These are phyloP conservation scores for Sebastes matsubarae DNA, from an alignment of 2,797 vertebrate genomes.

Conservation along the genomic window DNA sequence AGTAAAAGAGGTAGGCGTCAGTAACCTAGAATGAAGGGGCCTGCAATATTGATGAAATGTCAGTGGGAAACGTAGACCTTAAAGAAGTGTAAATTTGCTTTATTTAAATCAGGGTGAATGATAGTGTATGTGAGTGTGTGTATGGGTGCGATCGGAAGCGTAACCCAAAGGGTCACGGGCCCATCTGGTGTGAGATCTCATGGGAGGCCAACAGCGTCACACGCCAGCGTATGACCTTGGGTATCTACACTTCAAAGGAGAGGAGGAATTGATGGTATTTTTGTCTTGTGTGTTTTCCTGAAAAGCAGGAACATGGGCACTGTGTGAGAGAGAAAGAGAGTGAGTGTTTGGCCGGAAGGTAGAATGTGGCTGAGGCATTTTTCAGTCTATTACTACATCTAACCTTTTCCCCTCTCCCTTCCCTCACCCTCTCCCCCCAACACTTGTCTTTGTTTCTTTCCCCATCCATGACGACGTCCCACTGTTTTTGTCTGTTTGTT, in stretches of 20 bases:
- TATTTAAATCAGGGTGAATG: slow-evolving; percentile 33
- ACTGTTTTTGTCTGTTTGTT: slow-evolving; percentile 48
- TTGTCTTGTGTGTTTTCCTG: not conserved
- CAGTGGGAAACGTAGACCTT: not conserved
- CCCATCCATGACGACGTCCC: slow-evolving; percentile 37
- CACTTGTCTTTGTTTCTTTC: slow-evolving; percentile 38
- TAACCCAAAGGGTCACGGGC: slow-evolving; percentile 33
- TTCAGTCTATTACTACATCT: slow-evolving; percentile 16
- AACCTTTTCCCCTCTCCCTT: slow-evolving; percentile 12
- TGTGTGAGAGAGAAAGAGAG: not conserved
- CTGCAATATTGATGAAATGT: slow-evolving; percentile 38
- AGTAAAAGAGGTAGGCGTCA: not conserved
- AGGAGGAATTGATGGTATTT: not conserved
- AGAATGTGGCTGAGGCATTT: slow-evolving; percentile 22
- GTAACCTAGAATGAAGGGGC: not conserved
- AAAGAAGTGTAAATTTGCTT: slow-evolving; percentile 21
- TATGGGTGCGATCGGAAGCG: slow-evolving; percentile 8
- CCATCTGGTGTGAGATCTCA: slow-evolving; percentile 48
- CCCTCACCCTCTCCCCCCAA: not conserved
- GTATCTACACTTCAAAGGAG: not conserved
- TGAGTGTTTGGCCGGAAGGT: not conserved
- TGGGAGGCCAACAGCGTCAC: slow-evolving; percentile 22
- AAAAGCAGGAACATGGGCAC: not conserved
- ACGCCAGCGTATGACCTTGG: slow-evolving; percentile 24
- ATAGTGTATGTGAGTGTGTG: not conserved